Evolutionary conservation across 2,113 vertebrate species (phyloP), one percentile per base, ranked within the genome.

Genomic region (Oryzias celebensis): DNA sequence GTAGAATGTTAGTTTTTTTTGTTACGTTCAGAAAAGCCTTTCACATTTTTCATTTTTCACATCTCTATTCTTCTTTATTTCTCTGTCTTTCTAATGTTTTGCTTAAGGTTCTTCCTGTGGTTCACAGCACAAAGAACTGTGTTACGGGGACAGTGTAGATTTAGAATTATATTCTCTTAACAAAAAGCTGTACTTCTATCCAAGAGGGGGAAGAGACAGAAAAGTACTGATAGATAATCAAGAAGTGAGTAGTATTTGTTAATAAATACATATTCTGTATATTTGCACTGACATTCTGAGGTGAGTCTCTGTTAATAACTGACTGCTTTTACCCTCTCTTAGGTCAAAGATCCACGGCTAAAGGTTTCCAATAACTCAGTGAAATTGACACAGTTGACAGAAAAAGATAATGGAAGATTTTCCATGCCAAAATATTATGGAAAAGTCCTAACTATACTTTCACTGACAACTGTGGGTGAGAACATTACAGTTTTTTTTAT

Each of bases 271-370:
- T 51, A 23, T 14, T 22, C 1, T 20, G 12, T 17, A 4, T 3
- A 28, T 4, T n/a, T n/a, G n/a, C n/a, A 28, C 6, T 8, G 7
- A 5, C 17, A 7, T 3, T 16, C 51, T 28, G 22, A 52, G 8
- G 23, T 0, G 4, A 13, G 56, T 36, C 2, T 48, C 2, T 55
- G 22, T 58, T 16, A 18, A 55, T 3, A 64, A 3, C 4, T 52
- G 20, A 47, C 57, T 83, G 3, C 77, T 14, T 59, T 52, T 7
- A 68, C 3, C 4, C 7, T 6, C 0, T 18, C 60, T 41, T 52
- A 89, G 85, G 2, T n/a, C 41, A 28, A 45, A 5, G 71, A 80
- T 0, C 14, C 77, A n/a, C 83, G 80, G 2, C 4, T 87, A 1
- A 16, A 15, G 20, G 0, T 49, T 10, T 0, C 0, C 0, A 2